These are phyloP conservation scores for Volucella bombylans DNA, from an alignment of 2,888 invertebrate genomes.

Conservation along the genomic window DNA sequence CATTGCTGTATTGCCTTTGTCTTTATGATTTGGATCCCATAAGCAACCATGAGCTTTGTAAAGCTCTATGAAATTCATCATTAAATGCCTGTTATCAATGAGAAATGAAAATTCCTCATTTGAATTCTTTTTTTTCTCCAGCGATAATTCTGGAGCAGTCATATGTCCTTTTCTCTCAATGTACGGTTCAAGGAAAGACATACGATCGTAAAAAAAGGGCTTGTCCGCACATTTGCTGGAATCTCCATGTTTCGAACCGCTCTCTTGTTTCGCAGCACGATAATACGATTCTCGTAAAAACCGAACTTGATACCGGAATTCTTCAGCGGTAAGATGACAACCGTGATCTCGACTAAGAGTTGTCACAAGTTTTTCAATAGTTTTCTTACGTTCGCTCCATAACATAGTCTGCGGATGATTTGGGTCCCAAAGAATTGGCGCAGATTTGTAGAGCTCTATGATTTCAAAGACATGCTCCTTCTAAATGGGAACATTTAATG, in stretches of 20 bases:
- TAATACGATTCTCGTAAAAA: constrained; percentile 48
- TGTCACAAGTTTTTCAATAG: constrained; percentile 41
- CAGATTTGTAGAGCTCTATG: constrained; percentile 57
- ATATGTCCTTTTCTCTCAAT: constrained; percentile 25
- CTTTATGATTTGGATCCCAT: constrained; percentile 45
- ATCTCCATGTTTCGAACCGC: constrained; percentile 25
- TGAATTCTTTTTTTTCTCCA: constrained; percentile 4
- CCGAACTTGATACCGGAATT: constrained; percentile 59
- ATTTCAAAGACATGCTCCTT: constrained; percentile 58
- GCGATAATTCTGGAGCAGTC: not conserved
- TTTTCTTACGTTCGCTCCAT: constrained; percentile 34
- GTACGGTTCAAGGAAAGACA: constrained; percentile 52
- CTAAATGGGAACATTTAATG: constrained; percentile 4
- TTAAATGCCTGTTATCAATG: constrained; percentile 39
- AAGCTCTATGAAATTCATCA: constrained; percentile 44
- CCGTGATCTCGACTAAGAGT: constrained; percentile 35
- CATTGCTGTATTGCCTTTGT: not conserved
- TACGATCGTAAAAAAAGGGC: constrained; percentile 38
- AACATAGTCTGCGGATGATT: constrained; percentile 38
- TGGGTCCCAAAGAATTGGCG: constrained; percentile 57
- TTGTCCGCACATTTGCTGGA: constrained; percentile 18
- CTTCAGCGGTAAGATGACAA: constrained; percentile 50
- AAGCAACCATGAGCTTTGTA: constrained; percentile 41
- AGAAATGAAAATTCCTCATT: constrained; percentile 40
- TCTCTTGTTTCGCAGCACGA: constrained; percentile 47